These are phyloP conservation scores for Pyxicephalus adspersus DNA, from an alignment of 2,113 vertebrate species.

Conservation along the genomic window DNA sequence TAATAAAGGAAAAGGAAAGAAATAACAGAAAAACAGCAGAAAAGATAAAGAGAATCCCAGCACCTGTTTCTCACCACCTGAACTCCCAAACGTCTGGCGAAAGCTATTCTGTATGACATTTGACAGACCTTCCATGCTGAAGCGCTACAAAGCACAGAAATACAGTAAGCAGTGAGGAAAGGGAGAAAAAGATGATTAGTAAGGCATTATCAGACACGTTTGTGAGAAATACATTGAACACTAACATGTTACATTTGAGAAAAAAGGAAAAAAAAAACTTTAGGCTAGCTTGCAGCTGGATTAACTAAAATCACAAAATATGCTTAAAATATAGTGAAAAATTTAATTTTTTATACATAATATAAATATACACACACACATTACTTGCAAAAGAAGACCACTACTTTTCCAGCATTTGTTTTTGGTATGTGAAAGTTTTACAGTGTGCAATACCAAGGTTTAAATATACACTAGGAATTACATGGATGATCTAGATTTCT, in stretches of 20 bases:
- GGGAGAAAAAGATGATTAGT: constrained; percentile 71
- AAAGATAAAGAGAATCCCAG: constrained; percentile 68
- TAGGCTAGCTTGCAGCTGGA: not conserved
- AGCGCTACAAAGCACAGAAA: constrained; percentile 79
- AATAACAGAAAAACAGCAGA: constrained; percentile 59
- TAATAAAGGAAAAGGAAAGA: constrained; percentile 25
- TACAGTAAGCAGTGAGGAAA: constrained; percentile 75
- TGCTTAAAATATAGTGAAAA: too few relatives aligned
- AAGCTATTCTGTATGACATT: constrained; percentile 97
- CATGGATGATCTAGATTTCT: too few relatives aligned
- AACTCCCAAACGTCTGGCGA: constrained; percentile 93
- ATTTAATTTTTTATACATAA: too few relatives aligned
- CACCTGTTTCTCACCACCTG: constrained; percentile 98
- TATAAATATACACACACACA: not conserved
- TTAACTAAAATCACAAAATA: too few relatives aligned
- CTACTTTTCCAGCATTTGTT: too few relatives aligned
- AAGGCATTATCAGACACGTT: too few relatives aligned
- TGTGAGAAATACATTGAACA: too few relatives aligned
- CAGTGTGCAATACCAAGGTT: too few relatives aligned
- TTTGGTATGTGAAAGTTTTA: too few relatives aligned
- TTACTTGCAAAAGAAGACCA: not conserved
- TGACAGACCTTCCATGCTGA: constrained; percentile 98
- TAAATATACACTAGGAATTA: too few relatives aligned
- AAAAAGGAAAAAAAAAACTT: not conserved
- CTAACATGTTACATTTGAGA: not conserved